Base-by-base conservation (phyloP, 1,140 invertebrate species). In the Glossosoma conforme region DNA sequence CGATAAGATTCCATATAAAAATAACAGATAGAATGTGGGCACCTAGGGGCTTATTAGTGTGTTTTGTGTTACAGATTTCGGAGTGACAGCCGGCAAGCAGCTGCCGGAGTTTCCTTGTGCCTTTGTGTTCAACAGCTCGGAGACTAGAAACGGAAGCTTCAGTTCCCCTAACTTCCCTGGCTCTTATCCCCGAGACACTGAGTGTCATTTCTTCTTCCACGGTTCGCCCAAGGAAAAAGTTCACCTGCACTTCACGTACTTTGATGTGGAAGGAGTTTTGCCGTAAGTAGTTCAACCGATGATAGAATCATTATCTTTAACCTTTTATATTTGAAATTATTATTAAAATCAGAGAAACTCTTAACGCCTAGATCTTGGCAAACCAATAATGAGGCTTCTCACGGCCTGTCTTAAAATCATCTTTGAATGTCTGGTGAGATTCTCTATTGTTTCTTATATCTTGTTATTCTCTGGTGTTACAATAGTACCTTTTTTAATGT, bases 161-260 rank as follows among this genome's bases (percentile, higher is more conserved):
- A 83, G 85, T 36, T 93, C 89, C 4, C 92, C 93, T 1, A 97
- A 97, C 72, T 94, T 88, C 64, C 93, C 93, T 0, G 94, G 94
- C 5, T 82, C 83, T 20, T 97, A 97, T 73, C 91, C 93, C 0
- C 76, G 91, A 52, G 86, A 94, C 65, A 91, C 92, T 0, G 90
- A 93, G 65, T 97, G 93, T 65, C 88, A 96, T 73, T 97, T 95
- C 67, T 91, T 92, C 66, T 97, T 97, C 69, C 82, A 93, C 63
- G 93, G 91, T 10, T 78, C 79, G 15, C 73, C 75, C 38, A 83
- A 84, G 44, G 90, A 97, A 64, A 84, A 84, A 58, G 84, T 97
- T 35, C 84, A 86, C 58, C 79, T 97, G 38, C 83, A 87, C 59
- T 97, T 97, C 63, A 82, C 83, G 18, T 90, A 87, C 67, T 96